Evolutionary conservation across 2,888 invertebrate genomes (phyloP).

Genomic region (Drosophila affinis): DNA sequence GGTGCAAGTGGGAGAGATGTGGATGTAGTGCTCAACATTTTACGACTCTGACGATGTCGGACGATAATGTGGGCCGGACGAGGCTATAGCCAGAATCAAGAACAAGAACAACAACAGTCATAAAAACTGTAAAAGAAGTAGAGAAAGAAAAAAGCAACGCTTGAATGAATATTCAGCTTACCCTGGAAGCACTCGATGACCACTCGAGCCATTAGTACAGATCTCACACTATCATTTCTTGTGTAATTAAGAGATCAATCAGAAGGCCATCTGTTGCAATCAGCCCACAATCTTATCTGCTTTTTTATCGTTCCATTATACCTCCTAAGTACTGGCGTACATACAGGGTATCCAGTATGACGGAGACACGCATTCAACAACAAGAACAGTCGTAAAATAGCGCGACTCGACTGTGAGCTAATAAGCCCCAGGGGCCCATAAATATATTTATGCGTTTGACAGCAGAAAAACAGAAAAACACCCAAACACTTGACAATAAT

Average conservation of each 20-base stretch:
- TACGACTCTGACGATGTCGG: conserved; percentile 16
- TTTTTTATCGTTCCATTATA: no score
- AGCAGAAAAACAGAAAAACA: conserved; percentile 23
- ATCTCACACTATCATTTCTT: not conserved
- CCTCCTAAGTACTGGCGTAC: not conserved
- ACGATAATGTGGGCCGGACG: conserved; percentile 41
- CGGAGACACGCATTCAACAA: conserved; percentile 13
- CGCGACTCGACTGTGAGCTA: conserved; percentile 55
- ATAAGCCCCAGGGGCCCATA: conserved; percentile 42
- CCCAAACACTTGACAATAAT: conserved; percentile 62
- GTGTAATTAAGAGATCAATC: not conserved
- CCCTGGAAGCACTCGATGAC: conserved; percentile 7
- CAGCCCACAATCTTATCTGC: not conserved
- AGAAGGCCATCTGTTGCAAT: not conserved
- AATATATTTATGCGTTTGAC: conserved; percentile 50
- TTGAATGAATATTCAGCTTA: conserved; percentile 9
- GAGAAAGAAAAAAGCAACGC: conserved; percentile 7
- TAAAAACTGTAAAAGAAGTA: conserved; percentile 36
- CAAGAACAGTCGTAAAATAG: conserved; percentile 52
- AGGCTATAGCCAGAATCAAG: conserved; percentile 23
- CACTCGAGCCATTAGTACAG: not conserved
- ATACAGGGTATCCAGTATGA: not conserved
- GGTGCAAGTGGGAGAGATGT: not conserved
- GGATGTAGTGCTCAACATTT: conserved; percentile 16
- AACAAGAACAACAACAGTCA: conserved; percentile 38